These are phyloP conservation scores for Glandiceps talaboti DNA, from an alignment of 53 echinoderm and acorn worm species.

Conservation along the genomic window DNA sequence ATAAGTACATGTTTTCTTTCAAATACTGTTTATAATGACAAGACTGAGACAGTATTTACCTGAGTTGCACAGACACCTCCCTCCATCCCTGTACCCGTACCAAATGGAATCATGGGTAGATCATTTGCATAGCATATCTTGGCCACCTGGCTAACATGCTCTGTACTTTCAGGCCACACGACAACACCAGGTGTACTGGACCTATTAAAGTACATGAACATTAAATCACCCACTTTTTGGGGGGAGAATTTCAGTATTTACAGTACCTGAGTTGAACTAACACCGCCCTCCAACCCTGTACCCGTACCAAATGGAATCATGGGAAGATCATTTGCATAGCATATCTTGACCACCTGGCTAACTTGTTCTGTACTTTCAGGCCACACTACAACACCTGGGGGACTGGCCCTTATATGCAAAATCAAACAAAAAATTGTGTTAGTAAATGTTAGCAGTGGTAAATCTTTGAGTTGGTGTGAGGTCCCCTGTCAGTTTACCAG, in stretches of 20 bases:
- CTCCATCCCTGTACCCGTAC: slow-evolving; percentile 87
- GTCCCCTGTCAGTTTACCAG: no score
- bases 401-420: no score
- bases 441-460: no score
- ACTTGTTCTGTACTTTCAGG: slow-evolving; percentile 76
- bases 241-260: neutral
- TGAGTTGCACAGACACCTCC: slow-evolving; percentile 46
- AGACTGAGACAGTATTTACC: no score
- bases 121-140: slow-evolving; percentile 58
- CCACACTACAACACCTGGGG: slow-evolving; percentile 79
- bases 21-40: no score
- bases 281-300: neutral
- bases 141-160: slow-evolving; percentile 71
- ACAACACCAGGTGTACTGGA: slow-evolving; percentile 65
- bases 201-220: no score
- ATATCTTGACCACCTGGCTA: slow-evolving; percentile 66
- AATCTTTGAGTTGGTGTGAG: no score
- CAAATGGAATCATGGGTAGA: slow-evolving; percentile 86
- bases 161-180: slow-evolving; percentile 72
- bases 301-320: slow-evolving; percentile 92
- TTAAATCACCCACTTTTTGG: no score
- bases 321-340: slow-evolving; percentile 50
- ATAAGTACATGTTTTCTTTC: no score
- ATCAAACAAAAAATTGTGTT: no score
- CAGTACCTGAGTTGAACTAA: neutral